Evolutionary conservation across 1,140 invertebrate species (phyloP), one percentile per base, ranked within the genome.

Genomic region (Achroia grisella): DNA sequence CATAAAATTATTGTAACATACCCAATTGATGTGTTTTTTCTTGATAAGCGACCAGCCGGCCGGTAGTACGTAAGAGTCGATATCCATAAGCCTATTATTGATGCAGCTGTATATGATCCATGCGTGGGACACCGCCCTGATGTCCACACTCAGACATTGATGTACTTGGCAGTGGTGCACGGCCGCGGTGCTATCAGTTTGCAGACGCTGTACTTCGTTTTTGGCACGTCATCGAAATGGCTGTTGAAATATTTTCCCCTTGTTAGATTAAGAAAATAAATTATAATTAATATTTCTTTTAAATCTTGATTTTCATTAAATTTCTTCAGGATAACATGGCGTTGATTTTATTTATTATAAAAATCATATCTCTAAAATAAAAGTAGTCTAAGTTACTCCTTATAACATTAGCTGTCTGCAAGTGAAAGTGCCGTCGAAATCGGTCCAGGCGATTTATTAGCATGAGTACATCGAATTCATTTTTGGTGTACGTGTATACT

Each of bases 121-220:
- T n/a, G 77, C 81, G 55, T 90, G 89, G 50, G 80, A 86, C 8
- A 88, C 61, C 0, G 84, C 69, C 1, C 65, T 55, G 2, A 91
- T 87, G 11, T 88, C 87, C 2, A 86, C 86, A 0, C 87, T 88
- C 1, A 91, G 54, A 47, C 89, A 90, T 17, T 88, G 27, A 91
- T 77, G 52, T 86, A 88, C 44, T 90, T 91, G 1, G 86, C 87
- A 1, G 89, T 90, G n/a, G 83, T 71, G 44, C 89, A 90, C 0
- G 90, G 89, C 27, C 89, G 68, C 0, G 89, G 88, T 0, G 89
- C 87, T 13, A 91, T 88, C 2, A 90, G 62, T 40, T 83, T 87
- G 29, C 86, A 88, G 1, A 75, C 77, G 0, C 62, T 46, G 42
- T 90, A 90, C 9, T 90, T 88, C 17, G 69, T 77, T 47, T 82